Base-by-base conservation (phyloP, 2,113 vertebrate species). In the Symphodus melops region DNA sequence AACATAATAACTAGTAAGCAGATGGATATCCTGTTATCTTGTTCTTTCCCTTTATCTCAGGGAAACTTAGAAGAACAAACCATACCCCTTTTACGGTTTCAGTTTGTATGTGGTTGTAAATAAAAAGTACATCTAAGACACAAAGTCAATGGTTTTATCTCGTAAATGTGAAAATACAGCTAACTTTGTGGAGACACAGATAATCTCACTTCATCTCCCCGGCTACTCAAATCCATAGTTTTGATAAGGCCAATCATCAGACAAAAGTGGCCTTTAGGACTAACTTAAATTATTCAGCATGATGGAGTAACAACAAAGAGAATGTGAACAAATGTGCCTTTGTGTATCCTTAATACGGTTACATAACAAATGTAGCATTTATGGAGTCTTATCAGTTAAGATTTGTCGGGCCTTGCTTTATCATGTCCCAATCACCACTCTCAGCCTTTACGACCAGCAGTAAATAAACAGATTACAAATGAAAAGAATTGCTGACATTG, bases 211-310 rank as follows among this genome's bases (percentile, higher is more conserved):
- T 44, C 28, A 60, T 69, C 65, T 77, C 54, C 68, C 17, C 33
- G 37, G 61, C 36, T 37, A 33, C 49, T 64, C 7, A 0, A 33
- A 76, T 44, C n/a, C 71, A 42, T 14, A 19, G 66, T 44, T 37
- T 28, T 75, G 77, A 85, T 78, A 51, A 86, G 39, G 25, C 49
- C 41, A 36, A 75, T 57, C 13, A 72, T 10, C 23, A 85, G 66
- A 68, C 19, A 60, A 36, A 70, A 42, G 13, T 39, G 20, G 36
- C 44, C 28, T n/a, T 12, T 8, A 51, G 36, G 72, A 61, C 16
- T 36, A 7, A 11, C 2, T 48, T 51, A 25, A 41, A 67, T 61
- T 13, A 53, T 25, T 19, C 37, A 21, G 19, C 48, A 12, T 33
- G 1, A 54, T 8, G 19, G n/a, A 25, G 28, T 33, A 42, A 63